Evolutionary conservation across 2,113 vertebrate genomes (phyloP), one percentile per base, ranked within the genome.

Genomic region (Syngnathus typhle): DNA sequence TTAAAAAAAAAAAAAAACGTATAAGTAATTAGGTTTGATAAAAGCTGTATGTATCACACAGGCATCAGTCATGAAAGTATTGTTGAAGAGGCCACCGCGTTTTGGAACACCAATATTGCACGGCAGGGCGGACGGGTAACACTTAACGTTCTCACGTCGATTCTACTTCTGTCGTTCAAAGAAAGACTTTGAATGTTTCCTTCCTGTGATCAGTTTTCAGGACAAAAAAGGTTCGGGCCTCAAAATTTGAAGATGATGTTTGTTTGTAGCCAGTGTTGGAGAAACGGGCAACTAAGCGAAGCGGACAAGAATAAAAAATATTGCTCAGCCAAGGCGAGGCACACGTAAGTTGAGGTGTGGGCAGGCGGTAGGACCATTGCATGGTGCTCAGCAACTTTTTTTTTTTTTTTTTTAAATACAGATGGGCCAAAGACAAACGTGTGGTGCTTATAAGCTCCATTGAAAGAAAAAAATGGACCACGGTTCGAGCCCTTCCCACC

Each of bases 231-330:
- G 74, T 93, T 93, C 15, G 95, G 93, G 54, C 93, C 91, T 32
- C 91, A 94, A 56, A 95, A 95, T 80, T 88, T 98, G 89, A 96
- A 98, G 89, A 93, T 99, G 90, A 95, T 95, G 86, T 98, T 98
- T 90, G 96, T 98, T 36, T 99, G 97, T 81, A 86, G 93, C 65
- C 94, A 95, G 82, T 99, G 97, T 83, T 94, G 95, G 95, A 93
- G 93, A 87, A 94, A 98, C 0, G 96, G 97, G 46, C 97, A 98
- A 89, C 92, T 95, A 74, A 95, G 86, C 32, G 97, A 98, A 82
- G 92, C 97, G 19, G 97, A 99, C 90, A 98, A 93, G 90, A 95
- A 94, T 88, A 94, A 92, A 82, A 99, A 96, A 82, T 99, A 98
- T 73, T 99, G 97, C 82, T 93, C 92, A 73, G 95, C 97, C 65